Conservation (phyloP, 2,113 vertebrate genomes). For the Cyanistes caeruleus region DNA sequence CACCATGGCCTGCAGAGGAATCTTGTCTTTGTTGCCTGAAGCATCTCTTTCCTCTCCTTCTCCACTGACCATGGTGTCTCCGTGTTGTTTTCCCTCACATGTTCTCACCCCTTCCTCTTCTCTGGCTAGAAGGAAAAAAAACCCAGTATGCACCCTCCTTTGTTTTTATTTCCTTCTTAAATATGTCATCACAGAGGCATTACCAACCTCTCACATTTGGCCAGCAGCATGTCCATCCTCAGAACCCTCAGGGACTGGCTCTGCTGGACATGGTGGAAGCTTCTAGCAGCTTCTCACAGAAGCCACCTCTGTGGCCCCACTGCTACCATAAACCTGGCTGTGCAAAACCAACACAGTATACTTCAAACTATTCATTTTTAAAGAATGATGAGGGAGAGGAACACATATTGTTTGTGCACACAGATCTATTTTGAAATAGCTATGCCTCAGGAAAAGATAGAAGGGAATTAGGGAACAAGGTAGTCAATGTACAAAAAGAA, state of each 20-base stretch:
- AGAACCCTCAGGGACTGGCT: neutral
- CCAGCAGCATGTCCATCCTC: neutral
- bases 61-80: neutral
- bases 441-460: neutral
- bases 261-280: neutral
- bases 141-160: neutral
- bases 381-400: neutral
- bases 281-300: neutral
- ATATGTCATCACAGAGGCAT: neutral
- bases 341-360: neutral
- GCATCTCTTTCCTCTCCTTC: neutral
- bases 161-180: neutral
- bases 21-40: accelerated
- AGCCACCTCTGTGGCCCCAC: neutral
- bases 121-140: neutral
- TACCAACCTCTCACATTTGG: neutral
- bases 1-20: neutral
- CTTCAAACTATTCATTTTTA: neutral
- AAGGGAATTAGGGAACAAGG: neutral
- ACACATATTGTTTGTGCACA: neutral
- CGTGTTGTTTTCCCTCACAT: neutral
- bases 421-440: neutral
- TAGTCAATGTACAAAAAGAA: neutral
- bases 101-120: neutral
- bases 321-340: neutral